phyloP scores from a whole-genome alignment of 2,888 invertebrate genomes.

The Lithophane semibrunnea region DNA sequence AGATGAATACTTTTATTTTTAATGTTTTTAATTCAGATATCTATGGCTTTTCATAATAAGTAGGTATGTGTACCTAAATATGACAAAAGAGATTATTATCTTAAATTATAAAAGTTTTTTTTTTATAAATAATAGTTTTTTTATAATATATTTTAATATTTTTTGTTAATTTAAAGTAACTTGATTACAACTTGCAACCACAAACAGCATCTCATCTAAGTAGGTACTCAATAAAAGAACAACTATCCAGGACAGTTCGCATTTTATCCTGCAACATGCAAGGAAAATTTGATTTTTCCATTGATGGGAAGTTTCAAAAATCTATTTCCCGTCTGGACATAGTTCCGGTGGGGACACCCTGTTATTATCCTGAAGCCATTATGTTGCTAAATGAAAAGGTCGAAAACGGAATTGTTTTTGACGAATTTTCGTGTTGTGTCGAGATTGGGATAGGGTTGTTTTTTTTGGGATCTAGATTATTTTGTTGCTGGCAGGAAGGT shows the following conservation, averaged over 20 bases:
- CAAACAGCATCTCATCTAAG: not conserved
- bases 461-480: not conserved
- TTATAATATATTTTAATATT: not conserved
- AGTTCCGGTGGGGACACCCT: conserved; percentile 80
- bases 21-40: not conserved
- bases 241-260: not conserved
- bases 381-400: conserved; percentile 70
- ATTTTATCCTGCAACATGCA: conserved; percentile 56
- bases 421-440: conserved; percentile 7
- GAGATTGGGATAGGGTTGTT: conserved; percentile 14
- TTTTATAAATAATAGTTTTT: not conserved
- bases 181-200: not conserved
- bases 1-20: not conserved
- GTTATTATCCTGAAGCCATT: conserved; percentile 78
- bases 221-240: not conserved
- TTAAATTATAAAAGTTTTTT: not conserved
- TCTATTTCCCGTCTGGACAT: conserved; percentile 88
- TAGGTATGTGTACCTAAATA: not conserved
- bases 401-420: conserved; percentile 57
- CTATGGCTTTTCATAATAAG: not conserved
- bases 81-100: not conserved
- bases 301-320: conserved; percentile 84
- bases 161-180: not conserved
- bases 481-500: not conserved
- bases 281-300: conserved; percentile 70